Conservation (phyloP, 2,888 invertebrate species). For the Pantelozetes paolii region DNA sequence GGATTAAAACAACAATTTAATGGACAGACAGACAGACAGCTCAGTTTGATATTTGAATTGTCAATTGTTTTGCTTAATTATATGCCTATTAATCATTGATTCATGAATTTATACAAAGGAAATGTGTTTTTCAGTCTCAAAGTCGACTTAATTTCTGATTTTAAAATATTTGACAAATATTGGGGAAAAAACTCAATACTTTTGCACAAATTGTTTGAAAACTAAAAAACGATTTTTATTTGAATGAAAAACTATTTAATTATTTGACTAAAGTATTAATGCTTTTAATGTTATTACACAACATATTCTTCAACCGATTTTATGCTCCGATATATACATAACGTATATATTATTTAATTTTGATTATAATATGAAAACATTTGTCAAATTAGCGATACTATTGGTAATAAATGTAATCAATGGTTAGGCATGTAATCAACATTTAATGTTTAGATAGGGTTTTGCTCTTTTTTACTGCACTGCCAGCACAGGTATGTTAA, state of each 20-base stretch:
- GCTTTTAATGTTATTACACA: background rate
- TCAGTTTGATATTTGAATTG: conserved; percentile 19
- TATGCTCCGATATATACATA: background rate
- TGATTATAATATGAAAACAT: conserved; percentile 1
- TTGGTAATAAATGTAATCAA: background rate
- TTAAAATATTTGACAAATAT: background rate
- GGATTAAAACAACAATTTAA: too few relatives aligned
- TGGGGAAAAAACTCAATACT: background rate
- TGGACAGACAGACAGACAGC: too few relatives aligned
- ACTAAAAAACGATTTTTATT: too few relatives aligned
- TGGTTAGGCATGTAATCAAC: conserved; percentile 28
- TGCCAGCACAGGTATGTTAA: background rate
- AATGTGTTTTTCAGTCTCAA: background rate
- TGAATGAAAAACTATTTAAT: too few relatives aligned
- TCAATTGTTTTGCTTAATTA: background rate
- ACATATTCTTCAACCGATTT: background rate
- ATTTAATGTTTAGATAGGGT: background rate
- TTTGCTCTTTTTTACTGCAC: background rate
- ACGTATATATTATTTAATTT: conserved; percentile 2
- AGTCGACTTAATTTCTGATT: background rate
- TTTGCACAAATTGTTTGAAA: too few relatives aligned
- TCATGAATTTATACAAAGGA: background rate
- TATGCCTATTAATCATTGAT: conserved; percentile 13
- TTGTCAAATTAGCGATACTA: conserved; percentile 18
- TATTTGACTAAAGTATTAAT: background rate